Conservation (phyloP, 2,113 vertebrate species). For the Leucosticte australis region DNA sequence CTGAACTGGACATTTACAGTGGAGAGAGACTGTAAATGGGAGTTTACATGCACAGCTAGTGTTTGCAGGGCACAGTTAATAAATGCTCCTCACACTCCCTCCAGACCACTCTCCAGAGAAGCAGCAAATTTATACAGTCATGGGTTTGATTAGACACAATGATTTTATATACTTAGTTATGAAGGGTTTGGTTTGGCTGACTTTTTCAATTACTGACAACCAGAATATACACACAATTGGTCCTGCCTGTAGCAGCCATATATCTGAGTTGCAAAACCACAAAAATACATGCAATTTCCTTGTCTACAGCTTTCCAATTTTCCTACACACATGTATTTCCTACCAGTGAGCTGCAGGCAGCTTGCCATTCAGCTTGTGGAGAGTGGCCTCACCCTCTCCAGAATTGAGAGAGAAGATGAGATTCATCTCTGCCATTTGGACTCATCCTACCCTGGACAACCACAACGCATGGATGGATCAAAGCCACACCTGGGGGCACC, state of each 20-base stretch:
- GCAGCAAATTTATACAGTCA: neutral
- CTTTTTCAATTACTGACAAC: conserved; percentile 5
- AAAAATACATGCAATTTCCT: neutral
- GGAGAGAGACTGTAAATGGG: neutral
- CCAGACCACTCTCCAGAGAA: neutral
- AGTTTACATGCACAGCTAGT: neutral
- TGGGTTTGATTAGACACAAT: conserved; percentile 9
- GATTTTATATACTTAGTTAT: conserved; percentile 10
- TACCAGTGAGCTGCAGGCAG: neutral
- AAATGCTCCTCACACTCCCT: neutral
- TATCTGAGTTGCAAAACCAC: conserved; percentile 35
- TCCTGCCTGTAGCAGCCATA: neutral
- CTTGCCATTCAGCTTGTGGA: neutral
- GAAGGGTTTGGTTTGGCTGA: neutral
- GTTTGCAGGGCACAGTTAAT: neutral
- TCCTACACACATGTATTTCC: neutral
- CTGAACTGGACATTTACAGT: neutral
- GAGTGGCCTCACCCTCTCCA: neutral
- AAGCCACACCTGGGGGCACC: neutral
- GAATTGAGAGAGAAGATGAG: neutral
- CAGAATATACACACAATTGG: neutral
- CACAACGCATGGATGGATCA: neutral
- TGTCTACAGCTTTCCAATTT: conserved; percentile 18
- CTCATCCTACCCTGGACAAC: neutral
- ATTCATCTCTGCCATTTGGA: neutral